A percentile compares a stretch with the other conserved stretches of the same genome.
phyloP scores from a whole-genome alignment of 1,140 invertebrate genomes.

The Sycophila sp. region DNA sequence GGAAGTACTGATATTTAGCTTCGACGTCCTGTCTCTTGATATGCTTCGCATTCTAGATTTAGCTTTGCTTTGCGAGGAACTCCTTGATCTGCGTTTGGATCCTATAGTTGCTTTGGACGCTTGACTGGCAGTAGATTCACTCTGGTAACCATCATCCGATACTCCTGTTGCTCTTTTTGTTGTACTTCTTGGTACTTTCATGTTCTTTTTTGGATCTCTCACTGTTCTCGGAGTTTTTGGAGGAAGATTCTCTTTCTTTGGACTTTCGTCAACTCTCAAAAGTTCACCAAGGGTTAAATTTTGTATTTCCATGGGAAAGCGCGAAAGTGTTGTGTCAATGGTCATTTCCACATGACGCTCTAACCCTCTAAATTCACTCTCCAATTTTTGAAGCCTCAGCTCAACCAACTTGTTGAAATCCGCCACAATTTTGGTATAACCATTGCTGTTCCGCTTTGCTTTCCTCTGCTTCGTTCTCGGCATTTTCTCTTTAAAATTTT shows the following conservation, averaged over 20 bases:
- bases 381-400: constrained; percentile 43
- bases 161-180: constrained; percentile 9
- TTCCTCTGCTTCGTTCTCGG: constrained; percentile 50
- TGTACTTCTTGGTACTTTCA: constrained; percentile 31
- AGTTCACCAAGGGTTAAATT: constrained; percentile 50
- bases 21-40: constrained; percentile 39
- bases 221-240: constrained; percentile 37
- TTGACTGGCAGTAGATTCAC: constrained; percentile 32
- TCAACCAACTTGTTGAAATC: constrained; percentile 52
- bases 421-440: constrained; percentile 42
- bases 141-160: constrained; percentile 19
- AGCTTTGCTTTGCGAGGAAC: constrained; percentile 20
- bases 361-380: constrained; percentile 42
- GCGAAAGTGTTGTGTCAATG: constrained; percentile 41
- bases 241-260: constrained; percentile 46
- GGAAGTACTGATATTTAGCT: constrained; percentile 30
- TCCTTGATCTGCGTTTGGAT: constrained; percentile 6
- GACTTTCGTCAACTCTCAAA: constrained; percentile 17
- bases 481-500: constrained; percentile 44
- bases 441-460: constrained; percentile 18
- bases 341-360: constrained; percentile 41
- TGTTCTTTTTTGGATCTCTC: constrained; percentile 28
- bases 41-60: constrained; percentile 40
- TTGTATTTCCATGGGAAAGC: constrained; percentile 48
- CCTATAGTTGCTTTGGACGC: constrained; percentile 29